Conservation (phyloP, 2,797 vertebrate species). For the Amphiprion clarkii region DNA sequence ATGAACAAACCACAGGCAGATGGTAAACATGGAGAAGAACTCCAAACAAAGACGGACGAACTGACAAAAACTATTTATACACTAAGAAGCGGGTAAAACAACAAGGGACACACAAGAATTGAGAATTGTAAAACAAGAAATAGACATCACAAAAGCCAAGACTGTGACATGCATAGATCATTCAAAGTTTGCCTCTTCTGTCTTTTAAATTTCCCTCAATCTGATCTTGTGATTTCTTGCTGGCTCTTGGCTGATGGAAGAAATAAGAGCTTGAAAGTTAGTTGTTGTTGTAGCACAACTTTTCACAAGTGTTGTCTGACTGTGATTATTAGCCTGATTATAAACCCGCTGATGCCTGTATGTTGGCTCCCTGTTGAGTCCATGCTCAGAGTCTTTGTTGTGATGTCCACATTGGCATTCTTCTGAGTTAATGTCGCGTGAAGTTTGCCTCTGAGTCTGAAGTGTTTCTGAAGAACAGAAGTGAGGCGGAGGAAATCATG, state of each 20-base stretch:
- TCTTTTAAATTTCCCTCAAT: not conserved
- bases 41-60: too few relatives aligned
- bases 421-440: conserved; percentile 1
- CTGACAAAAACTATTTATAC: too few relatives aligned
- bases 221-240: not conserved
- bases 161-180: not conserved
- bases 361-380: not conserved
- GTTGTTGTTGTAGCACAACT: not conserved
- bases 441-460: conserved; percentile 4
- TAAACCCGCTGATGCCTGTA: not conserved
- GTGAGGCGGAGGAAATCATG: not conserved
- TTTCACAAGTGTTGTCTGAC: not conserved
- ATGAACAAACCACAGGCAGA: too few relatives aligned
- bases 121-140: too few relatives aligned
- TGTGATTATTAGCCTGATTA: not conserved
- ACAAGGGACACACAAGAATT: too few relatives aligned
- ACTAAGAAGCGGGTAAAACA: too few relatives aligned
- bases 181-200: not conserved
- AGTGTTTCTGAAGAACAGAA: not conserved
- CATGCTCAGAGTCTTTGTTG: not conserved
- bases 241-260: not conserved
- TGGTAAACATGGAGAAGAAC: too few relatives aligned
- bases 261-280: not conserved
- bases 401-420: not conserved
- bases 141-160: too few relatives aligned